These are phyloP conservation scores for Amphipyra berbera DNA, from an alignment of 2,888 invertebrate species.

Conservation along the genomic window DNA sequence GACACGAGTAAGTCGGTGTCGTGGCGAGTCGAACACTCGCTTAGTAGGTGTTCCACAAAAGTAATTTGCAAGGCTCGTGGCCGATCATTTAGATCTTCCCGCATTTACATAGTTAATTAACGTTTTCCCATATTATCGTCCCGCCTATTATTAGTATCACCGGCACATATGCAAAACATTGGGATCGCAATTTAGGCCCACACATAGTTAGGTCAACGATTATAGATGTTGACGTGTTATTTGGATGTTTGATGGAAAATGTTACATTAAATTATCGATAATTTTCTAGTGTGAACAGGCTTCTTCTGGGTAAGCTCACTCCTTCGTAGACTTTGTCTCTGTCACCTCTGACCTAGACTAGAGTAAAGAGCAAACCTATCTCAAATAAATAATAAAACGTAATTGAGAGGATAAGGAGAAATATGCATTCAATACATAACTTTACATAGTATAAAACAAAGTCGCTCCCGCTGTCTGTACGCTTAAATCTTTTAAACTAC, in stretches of 20 bases:
- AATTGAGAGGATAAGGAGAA: no score
- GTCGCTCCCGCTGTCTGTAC: no score
- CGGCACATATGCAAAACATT: constrained; percentile 43
- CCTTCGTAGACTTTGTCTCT: no score
- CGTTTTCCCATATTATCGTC: constrained; percentile 72
- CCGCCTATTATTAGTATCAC: constrained; percentile 52
- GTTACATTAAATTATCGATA: neutral
- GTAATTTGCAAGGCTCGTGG: constrained; percentile 79
- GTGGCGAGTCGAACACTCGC: constrained; percentile 76
- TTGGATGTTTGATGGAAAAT: constrained; percentile 25
- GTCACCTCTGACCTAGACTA: no score
- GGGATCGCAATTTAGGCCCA: constrained; percentile 31
- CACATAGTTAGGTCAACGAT: constrained; percentile 22
- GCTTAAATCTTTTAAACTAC: no score
- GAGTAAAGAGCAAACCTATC: no score
- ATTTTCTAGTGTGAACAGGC: no score
- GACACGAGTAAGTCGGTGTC: constrained; percentile 65
- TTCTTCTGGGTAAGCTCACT: no score
- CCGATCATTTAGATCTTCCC: constrained; percentile 77
- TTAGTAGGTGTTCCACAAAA: constrained; percentile 80
- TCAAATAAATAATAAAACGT: no score
- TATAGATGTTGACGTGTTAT: constrained; percentile 31
- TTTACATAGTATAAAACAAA: no score
- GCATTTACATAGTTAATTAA: constrained; percentile 81
- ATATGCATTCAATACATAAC: no score